These are phyloP conservation scores for Spheniscus mendiculus DNA, from an alignment of 2,113 vertebrate genomes.

Conservation along the genomic window DNA sequence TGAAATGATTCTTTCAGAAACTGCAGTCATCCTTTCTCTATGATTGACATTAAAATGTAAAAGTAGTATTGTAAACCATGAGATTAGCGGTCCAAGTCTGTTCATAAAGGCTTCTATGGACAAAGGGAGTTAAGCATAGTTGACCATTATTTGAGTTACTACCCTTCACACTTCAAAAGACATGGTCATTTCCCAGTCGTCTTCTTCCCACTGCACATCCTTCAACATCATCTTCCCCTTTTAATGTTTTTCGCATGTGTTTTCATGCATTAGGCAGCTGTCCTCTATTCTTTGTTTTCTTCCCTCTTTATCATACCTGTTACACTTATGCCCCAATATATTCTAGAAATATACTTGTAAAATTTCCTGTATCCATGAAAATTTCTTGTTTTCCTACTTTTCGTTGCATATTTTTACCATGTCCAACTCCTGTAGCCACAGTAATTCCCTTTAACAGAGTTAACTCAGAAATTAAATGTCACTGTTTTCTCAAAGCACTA, in stretches of 20 bases:
- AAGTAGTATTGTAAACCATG: neutral
- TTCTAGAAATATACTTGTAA: neutral
- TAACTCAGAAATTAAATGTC: neutral
- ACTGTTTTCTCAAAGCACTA: neutral
- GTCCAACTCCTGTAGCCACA: neutral
- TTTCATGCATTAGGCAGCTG: neutral
- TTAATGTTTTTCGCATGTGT: neutral
- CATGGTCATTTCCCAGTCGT: rapidly evolving
- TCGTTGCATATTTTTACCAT: neutral
- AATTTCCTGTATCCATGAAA: neutral
- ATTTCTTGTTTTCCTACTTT: neutral
- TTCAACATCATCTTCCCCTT: neutral
- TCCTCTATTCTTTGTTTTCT: neutral
- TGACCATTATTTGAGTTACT: neutral
- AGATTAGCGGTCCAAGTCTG: neutral
- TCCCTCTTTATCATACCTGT: neutral
- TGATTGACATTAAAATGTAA: neutral
- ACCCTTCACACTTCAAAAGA: neutral
- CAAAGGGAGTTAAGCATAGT: neutral
- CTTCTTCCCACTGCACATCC: neutral
- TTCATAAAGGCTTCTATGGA: neutral
- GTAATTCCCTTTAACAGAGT: neutral
- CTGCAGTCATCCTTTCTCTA: neutral
- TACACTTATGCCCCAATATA: neutral
- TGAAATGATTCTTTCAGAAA: neutral